Evolutionary conservation across 2,888 invertebrate species (phyloP).

Genomic region (Seira ritae): DNA sequence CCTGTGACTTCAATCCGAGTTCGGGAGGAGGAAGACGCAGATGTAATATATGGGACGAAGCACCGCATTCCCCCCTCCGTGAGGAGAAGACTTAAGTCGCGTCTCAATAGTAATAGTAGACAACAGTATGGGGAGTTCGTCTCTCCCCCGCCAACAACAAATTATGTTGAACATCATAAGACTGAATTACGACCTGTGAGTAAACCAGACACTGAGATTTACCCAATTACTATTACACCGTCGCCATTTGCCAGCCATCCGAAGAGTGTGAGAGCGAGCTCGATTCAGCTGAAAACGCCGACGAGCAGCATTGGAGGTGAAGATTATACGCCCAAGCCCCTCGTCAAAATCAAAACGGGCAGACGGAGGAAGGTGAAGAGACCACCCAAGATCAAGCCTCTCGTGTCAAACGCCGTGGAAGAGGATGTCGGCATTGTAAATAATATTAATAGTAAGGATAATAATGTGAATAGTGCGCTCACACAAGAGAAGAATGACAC

Average conservation of each 20-base stretch:
- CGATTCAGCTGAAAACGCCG: conserved; percentile 57
- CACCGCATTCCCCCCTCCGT: conserved; percentile 54
- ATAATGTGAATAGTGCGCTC: conserved; percentile 21
- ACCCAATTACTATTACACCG: conserved; percentile 56
- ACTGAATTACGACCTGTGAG: conserved; percentile 52
- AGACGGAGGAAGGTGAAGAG: conserved; percentile 70
- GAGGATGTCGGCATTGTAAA: conserved; percentile 55
- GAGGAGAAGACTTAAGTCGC: conserved; percentile 57
- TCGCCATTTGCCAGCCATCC: conserved; percentile 63
- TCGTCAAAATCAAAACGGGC: conserved; percentile 58
- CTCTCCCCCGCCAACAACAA: conserved; percentile 55
- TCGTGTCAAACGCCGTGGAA: conserved; percentile 54
- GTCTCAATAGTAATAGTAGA: conserved; percentile 33
- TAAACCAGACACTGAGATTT: conserved; percentile 53
- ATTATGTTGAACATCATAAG: conserved; percentile 62
- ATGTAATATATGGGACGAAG: conserved; percentile 61
- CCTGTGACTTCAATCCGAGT: conserved; percentile 61
- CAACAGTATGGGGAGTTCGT: conserved; percentile 48
- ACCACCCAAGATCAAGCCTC: conserved; percentile 59
- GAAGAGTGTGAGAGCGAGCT: conserved; percentile 53
- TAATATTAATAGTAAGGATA: conserved; percentile 33
- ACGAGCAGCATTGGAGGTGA: conserved; percentile 30
- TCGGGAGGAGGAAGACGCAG: conserved; percentile 56
- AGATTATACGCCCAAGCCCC: conserved; percentile 55
- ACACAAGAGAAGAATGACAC: conserved; percentile 44